phyloP scores from a whole-genome alignment of 2,113 vertebrate genomes.

The Speoplatyrhinus poulsoni region DNA sequence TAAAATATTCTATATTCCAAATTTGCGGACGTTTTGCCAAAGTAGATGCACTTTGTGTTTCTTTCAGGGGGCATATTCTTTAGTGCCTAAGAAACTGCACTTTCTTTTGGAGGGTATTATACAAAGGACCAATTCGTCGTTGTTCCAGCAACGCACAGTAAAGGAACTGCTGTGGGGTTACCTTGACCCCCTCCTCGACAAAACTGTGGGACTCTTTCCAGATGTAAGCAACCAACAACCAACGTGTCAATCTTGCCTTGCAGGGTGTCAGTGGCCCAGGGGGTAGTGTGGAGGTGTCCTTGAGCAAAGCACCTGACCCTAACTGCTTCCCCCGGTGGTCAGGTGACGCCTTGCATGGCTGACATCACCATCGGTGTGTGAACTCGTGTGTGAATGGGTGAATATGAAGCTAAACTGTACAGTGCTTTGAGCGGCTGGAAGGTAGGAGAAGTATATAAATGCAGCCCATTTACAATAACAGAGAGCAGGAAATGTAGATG shows the following conservation, averaged over 20 bases:
- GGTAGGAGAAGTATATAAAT: too few relatives aligned
- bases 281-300: too few relatives aligned
- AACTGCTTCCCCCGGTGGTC: too few relatives aligned
- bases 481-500: too few relatives aligned
- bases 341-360: too few relatives aligned
- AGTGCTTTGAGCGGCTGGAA: too few relatives aligned
- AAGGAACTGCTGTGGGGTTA: conserved; percentile 93
- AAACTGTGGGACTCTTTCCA: conserved; percentile 80
- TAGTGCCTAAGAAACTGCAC: conserved; percentile 45
- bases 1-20: neutral
- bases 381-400: too few relatives aligned
- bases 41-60: neutral
- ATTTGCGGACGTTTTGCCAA: neutral
- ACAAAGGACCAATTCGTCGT: conserved; percentile 64
- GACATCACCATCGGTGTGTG: too few relatives aligned
- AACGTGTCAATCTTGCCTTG: neutral
- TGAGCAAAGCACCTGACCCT: too few relatives aligned
- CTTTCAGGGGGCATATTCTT: conserved; percentile 77
- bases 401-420: too few relatives aligned
- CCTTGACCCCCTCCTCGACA: conserved; percentile 74
- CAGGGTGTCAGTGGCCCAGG: too few relatives aligned
- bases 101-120: conserved; percentile 61
- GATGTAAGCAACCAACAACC: conserved; percentile 69
- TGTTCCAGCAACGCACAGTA: conserved; percentile 86
- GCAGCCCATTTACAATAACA: too few relatives aligned